These are phyloP conservation scores for Idaea aversata DNA, from an alignment of 2,888 invertebrate genomes.

Conservation along the genomic window DNA sequence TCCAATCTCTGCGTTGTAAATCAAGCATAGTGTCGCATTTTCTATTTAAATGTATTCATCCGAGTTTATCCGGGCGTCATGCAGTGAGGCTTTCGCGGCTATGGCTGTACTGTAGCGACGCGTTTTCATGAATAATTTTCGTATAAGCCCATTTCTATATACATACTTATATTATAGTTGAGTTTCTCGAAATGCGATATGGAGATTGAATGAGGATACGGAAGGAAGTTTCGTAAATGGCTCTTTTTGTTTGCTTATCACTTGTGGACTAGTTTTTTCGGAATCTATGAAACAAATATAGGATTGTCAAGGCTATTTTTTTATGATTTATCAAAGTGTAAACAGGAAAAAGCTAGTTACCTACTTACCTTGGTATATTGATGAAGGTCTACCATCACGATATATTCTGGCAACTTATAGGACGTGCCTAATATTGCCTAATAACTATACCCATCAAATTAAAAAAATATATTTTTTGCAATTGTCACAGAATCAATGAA, in stretches of 20 bases:
- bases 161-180: slow-evolving; percentile 32
- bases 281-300: background rate
- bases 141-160: slow-evolving; percentile 53
- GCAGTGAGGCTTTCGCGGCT: slow-evolving; percentile 65
- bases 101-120: slow-evolving; percentile 39
- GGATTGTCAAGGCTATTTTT: no score
- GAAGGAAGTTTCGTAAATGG: background rate
- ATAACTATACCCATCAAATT: no score
- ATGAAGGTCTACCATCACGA: no score
- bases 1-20: slow-evolving; percentile 63
- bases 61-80: slow-evolving; percentile 75
- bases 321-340: no score
- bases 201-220: background rate
- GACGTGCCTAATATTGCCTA: no score
- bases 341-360: no score
- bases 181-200: slow-evolving; percentile 4
- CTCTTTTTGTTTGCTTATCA: background rate
- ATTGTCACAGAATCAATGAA: no score
- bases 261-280: background rate
- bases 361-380: no score
- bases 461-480: no score
- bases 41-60: slow-evolving; percentile 81
- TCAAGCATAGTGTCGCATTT: slow-evolving; percentile 72
- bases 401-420: no score
- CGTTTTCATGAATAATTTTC: slow-evolving; percentile 68